Base-by-base conservation (phyloP, 2,888 invertebrate genomes). In the Heliconius charithonia region DNA sequence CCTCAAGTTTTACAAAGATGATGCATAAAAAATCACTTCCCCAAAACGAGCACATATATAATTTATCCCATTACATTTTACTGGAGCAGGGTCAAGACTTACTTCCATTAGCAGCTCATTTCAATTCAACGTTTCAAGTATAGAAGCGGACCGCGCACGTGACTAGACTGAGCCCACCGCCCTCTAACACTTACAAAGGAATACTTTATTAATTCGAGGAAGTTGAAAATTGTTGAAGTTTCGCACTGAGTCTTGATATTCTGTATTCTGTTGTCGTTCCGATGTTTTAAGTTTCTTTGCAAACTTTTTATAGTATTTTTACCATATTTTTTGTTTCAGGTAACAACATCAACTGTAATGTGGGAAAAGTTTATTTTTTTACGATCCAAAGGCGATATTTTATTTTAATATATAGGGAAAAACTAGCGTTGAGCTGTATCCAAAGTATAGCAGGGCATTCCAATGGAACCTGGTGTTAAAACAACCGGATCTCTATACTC, bases 111-210 rank as follows among this genome's bases (percentile, higher is more conserved):
- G 72, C 56, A 41, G 72, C 66, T 72, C 72, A 72, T 77, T 77
- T 73, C 72, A 72, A 73, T 78, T 78, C 73, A 73, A 45, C 37
- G 59, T 73, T 66, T 65, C 77, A 74, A 78, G 67, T 67, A 69
- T 78, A 73, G 77, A 78, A 73, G 67, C 65, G 77, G 77, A 73
- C 67, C 59, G 51, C n/a, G 22, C 4, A 66, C 80, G 80, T 80
- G 80, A 78, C 72, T 63, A 37, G 75, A 75, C 75, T 37, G 71
- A 27, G 63, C 41, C 63, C 51, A 51, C 51, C 59, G 10, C 76
- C 76, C 72, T 77, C 66, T 76, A 71, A 45, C 69, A 80, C 80
- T 81, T 77, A 69, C 82, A 81, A 81, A 81, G 82, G 80, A 80
- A 79, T 82, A 80, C 73, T 79, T 81, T 80, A 79, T 79, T 79